Base-by-base conservation (phyloP, 2,113 vertebrate species). In the Micromys minutus region DNA sequence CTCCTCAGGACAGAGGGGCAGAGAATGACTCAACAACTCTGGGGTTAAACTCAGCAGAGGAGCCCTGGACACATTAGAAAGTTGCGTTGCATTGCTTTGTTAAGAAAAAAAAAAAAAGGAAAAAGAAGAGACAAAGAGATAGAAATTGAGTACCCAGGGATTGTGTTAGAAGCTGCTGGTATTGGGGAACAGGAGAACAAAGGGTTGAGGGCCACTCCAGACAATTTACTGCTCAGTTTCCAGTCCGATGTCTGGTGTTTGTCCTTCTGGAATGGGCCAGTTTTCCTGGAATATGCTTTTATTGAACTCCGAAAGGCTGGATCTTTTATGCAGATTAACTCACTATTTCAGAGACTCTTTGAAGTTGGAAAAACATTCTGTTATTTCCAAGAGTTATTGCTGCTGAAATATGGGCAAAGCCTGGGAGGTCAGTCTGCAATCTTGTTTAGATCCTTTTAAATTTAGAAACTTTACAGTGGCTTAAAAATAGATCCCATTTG, bases 401-500 rank as follows among this genome's bases (percentile, higher is more conserved):
- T 42, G 75, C 71, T 72, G 84, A 83, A 96, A 94, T 85, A 81
- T 31, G 75, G 87, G 94, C 93, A 90, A 10, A 55, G 93, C 90
- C 9, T 31, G 69, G 80, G 65, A 94, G 91, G 94, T 93, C 91
- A 86, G 91, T 31, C 91, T 93, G 74, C 88, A 81, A 96, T 95
- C 96, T 94, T 91, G 45, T 94, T 97, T 94, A 91, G 80, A 95
- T 92, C 50, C 69, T 94, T 95, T 95, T 93, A 96, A 88, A 96
- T 96, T 95, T 95, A 97, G 97, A 95, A 97, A 97, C 93, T 95
- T 94, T 96, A 95, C 24, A 95, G 95, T 88, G 87, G 26, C 67
- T 91, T 98, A 98, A 95, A 98, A 96, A 97, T 96, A 97, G 97
- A 95, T 87, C 39, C 29, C 84, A 91, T 83, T 87, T 93, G 92